Percentiles rank a stretch among this genome's conserved stretches.
These are phyloP conservation scores for Chinchilla lanigera DNA, from an alignment of 2,113 vertebrate species.

Conservation along the genomic window DNA sequence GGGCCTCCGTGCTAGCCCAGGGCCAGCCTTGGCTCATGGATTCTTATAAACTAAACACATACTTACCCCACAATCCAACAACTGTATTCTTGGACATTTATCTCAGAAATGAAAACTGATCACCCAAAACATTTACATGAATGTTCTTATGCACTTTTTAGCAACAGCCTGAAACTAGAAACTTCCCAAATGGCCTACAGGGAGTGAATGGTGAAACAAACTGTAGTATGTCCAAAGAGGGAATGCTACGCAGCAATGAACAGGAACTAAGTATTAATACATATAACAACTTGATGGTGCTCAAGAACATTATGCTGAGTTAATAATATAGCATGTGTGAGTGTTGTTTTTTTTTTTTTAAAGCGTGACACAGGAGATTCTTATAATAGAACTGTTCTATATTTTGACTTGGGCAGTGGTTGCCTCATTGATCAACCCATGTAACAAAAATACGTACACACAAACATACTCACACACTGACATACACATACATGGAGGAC, in stretches of 20 bases:
- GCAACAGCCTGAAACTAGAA: neutral
- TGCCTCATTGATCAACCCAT: neutral
- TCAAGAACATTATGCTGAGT: too few species aligned
- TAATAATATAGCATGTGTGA: too few species aligned
- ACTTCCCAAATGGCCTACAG: neutral
- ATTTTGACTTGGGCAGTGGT: neutral
- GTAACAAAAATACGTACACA: neutral
- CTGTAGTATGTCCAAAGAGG: neutral
- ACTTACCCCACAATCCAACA: too few species aligned
- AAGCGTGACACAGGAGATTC: neutral
- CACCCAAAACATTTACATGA: neutral
- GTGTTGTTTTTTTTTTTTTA: neutral
- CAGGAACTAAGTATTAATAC: too few species aligned
- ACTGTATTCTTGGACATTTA: neutral
- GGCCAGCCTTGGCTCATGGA: neutral
- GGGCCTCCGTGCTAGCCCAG: neutral
- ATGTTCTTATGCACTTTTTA: neutral
- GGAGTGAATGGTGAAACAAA: neutral
- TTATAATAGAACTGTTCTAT: neutral
- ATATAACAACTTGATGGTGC: too few species aligned
- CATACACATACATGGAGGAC: neutral
- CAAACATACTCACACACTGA: neutral
- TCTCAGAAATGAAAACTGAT: neutral
- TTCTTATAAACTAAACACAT: neutral
- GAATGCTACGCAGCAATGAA: too few species aligned